Evolutionary conservation across 2,797 vertebrate genomes (phyloP).

Genomic region (Buphagus erythrorhynchus): DNA sequence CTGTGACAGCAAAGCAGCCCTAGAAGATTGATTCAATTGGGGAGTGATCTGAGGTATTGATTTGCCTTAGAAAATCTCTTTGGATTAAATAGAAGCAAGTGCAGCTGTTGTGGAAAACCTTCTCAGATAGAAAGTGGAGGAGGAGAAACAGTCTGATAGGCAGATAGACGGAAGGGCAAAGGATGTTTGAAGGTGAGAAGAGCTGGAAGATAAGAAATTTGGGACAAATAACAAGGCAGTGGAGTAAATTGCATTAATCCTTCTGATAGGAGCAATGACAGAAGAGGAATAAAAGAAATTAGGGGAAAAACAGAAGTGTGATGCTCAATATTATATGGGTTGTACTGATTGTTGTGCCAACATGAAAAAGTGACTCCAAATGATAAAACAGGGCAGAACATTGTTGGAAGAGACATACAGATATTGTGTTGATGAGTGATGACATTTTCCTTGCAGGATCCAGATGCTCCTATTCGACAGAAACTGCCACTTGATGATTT

Average conservation of each 20-base stretch:
- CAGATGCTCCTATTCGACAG: constrained; percentile 94
- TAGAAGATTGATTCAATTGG: background rate
- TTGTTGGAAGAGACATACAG: background rate
- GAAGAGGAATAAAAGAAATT: background rate
- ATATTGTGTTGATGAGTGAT: background rate
- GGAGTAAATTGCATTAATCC: background rate
- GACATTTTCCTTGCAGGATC: constrained; percentile 81
- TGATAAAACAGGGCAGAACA: background rate
- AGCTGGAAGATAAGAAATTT: background rate
- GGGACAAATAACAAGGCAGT: background rate
- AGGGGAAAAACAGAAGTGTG: background rate
- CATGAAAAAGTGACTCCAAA: background rate
- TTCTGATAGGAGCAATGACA: background rate
- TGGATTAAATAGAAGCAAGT: background rate
- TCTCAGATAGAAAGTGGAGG: background rate
- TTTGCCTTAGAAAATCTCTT: background rate
- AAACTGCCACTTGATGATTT: constrained; percentile 93
- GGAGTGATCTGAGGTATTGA: background rate
- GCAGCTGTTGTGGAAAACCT: background rate
- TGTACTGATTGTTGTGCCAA: background rate
- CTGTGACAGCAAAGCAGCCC: accelerated
- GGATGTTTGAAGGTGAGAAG: background rate
- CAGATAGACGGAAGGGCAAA: background rate
- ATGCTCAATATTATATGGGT: background rate
- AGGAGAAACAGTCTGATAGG: background rate